Base-by-base conservation (phyloP, 2,888 invertebrate species). In the Nomada fabriciana region DNA sequence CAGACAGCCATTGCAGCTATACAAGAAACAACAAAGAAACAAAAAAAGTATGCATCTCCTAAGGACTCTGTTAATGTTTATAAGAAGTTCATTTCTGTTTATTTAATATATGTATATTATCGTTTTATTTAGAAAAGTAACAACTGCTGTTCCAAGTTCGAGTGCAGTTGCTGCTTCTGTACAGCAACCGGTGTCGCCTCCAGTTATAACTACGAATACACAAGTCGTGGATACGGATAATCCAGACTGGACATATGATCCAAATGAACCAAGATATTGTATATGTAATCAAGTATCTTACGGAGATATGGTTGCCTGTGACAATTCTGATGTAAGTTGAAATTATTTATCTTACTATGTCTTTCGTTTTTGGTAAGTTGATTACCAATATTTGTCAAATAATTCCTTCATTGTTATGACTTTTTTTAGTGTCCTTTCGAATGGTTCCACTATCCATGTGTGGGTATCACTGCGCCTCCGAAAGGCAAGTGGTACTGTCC, bases 401-500 rank as follows among this genome's bases (percentile, higher is more conserved):
- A 42, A 72, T 43, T 83, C 84, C 76, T 90, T 90, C 43, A 11
- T 64, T 11, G 2, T 67, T 23, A 53, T 43, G 53, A n/a, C 18
- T 55, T 76, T 95, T 79, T 74, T 18, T 95, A 98, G 97, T 99
- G 99, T 94, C 98, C 98, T 1, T 98, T 98, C 92, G 99, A 99
- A 94, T 99, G 99, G 99, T 99, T 99, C 95, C 99, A 99, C 95
- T 99, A 99, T 94, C 98, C 98, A 9, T 99, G 99, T 94, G 99
- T 99, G 69, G 98, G 98, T 67, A 98, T 99, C 88, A 97, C 98
- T 0, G 98, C 98, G 74, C 98, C 99, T 60, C 99, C 99, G 0
- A 98, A 98, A 94, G 99, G 99, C 75, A 99, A 99, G 94, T 99
- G 99, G 99, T 99, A 98, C 94, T 99, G 99, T 94, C 98, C 99